These are phyloP conservation scores for Sparus aurata DNA, from an alignment of 2,797 vertebrate genomes.

Conservation along the genomic window DNA sequence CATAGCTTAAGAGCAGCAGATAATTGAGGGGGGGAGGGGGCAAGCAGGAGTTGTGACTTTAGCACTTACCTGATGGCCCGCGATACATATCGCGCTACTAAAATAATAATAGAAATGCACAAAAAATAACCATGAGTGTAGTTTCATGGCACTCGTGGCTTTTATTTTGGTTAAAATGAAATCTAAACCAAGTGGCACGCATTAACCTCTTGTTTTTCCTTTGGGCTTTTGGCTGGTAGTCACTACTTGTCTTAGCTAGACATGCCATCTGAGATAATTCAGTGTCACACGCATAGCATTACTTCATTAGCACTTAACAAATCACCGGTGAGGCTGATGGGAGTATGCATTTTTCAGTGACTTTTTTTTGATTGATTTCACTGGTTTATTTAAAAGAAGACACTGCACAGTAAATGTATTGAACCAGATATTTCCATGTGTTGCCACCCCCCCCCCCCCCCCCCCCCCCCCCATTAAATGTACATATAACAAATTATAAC, in stretches of 20 bases:
- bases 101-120: no score
- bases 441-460: no score
- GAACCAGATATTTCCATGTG: no score
- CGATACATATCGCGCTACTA: background rate
- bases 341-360: no score
- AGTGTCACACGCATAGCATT: background rate
- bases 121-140: no score
- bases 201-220: background rate
- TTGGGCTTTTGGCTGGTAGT: background rate
- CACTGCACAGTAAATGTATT: no score
- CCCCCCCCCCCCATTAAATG: no score
- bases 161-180: conserved; percentile 17
- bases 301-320: background rate
- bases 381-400: no score
- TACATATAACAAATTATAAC: no score
- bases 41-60: background rate
- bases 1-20: conserved; percentile 7
- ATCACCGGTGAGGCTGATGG: no score
- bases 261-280: no score
- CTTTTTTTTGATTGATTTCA: no score
- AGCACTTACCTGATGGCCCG: background rate
- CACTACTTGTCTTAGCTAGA: background rate
- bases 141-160: conserved; percentile 4
- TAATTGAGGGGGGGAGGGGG: background rate
- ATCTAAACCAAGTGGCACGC: background rate